Evolutionary conservation across 1,140 invertebrate genomes (phyloP).

Genomic region (Drosophila leontia): DNA sequence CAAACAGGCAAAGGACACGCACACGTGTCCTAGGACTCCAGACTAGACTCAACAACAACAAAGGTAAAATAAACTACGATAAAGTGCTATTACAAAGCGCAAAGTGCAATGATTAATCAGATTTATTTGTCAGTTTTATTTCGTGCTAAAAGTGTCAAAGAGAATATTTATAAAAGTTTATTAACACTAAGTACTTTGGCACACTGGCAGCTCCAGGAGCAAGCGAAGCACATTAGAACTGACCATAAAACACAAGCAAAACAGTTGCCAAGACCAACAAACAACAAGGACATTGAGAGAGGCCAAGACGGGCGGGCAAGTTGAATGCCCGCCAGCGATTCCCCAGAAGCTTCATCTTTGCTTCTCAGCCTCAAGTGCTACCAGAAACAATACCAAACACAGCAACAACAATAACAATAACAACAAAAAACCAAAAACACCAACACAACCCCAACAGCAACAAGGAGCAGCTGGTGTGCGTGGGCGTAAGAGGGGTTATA

Average conservation of each 20-base stretch:
- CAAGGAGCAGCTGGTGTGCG: slow-evolving; percentile 24
- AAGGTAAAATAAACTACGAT: slow-evolving; percentile 53
- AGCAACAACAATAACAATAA: slow-evolving; percentile 24
- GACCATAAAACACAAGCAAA: slow-evolving; percentile 82
- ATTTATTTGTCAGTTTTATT: slow-evolving; percentile 84
- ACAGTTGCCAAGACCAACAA: slow-evolving; percentile 75
- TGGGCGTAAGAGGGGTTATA: slow-evolving; percentile 8
- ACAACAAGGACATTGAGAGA: slow-evolving; percentile 41
- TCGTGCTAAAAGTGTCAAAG: slow-evolving; percentile 84
- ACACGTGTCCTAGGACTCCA: slow-evolving; percentile 14
- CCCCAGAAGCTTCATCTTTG: slow-evolving; percentile 50
- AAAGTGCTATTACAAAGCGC: slow-evolving; percentile 71
- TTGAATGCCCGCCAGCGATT: slow-evolving; percentile 66
- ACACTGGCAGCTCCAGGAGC: slow-evolving; percentile 31
- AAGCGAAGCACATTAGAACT: slow-evolving; percentile 68
- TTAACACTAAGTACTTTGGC: slow-evolving; percentile 78
- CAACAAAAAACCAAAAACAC: slow-evolving; percentile 9
- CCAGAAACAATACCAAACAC: slow-evolving; percentile 45
- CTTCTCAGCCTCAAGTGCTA: slow-evolving; percentile 54
- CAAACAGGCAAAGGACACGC: slow-evolving; percentile 33
- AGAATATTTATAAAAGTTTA: slow-evolving; percentile 84
- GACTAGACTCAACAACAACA: not conserved
- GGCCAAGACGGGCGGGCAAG: slow-evolving; percentile 36
- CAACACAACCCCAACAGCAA: slow-evolving; percentile 30
- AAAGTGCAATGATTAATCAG: slow-evolving; percentile 84